Evolutionary conservation across 2,113 vertebrate species (phyloP), one percentile per base, ranked within the genome.

Genomic region (Falcunculus frontatus): DNA sequence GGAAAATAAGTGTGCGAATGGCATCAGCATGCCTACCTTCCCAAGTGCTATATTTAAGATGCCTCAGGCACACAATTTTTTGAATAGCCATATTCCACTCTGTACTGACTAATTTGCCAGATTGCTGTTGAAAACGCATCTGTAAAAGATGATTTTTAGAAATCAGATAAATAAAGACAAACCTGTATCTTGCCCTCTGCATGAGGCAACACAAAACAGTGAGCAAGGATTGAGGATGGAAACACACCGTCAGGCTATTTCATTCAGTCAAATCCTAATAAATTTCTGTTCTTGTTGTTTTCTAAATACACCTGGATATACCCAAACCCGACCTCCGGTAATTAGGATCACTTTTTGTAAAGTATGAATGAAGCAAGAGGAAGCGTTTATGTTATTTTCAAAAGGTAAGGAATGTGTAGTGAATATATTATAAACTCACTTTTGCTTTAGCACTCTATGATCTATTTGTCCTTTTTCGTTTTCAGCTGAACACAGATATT

Each of bases 401-500:
- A 55, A 87, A 76, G 16, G 30, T 14, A 70, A 69, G 11, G 5
- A 63, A 76, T 70, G 62, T 32, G 26, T 20, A 84, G 30, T n/a
- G 25, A 90, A 32, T 42, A 11, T 27, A 27, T 69, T 49, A 76
- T 37, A 42, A 84, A 94, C 96, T 91, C 47, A 98, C 97, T 98
- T 98, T 83, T 97, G 97, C 55, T 98, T 98, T 72, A 97, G 75
- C 5, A 97, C 97, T 95, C 96, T 97, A 46, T 81, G 97, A 83
- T 98, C 97, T 87, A 97, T 89, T 57, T 77, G 46, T 89, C 82
- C 92, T 57, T 83, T 84, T n/a, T 87, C 87, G 9, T 78, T 93
- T 91, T 89, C 72, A 35, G 44, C 32, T 50, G 69, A 63, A 83
- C 25, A 69, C 15, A 83, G 62, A 39, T 65, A 79, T 29, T 74